Evolutionary conservation across 2,888 invertebrate species (phyloP), one percentile per base, ranked within the genome.

Genomic region (Meganola albula): DNA sequence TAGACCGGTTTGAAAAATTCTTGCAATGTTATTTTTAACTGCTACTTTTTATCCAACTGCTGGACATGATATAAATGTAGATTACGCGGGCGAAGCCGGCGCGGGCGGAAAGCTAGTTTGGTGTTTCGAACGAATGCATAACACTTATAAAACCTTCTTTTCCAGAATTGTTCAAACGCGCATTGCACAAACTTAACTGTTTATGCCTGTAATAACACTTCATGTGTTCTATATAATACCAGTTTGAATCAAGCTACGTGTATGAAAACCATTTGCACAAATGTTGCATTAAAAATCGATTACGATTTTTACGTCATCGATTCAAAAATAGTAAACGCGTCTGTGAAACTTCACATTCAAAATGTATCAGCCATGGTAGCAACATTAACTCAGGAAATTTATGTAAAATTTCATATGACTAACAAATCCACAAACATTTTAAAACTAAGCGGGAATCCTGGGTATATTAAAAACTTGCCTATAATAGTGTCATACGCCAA

Each of bases 391-490:
- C 83, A 84, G 63, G 68, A 72, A 43, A 58, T 83, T 28, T 53
- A 47, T 31, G 71, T 84, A 0, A 56, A 55, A 26, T 84, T 80
- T 54, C 48, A 68, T 30, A 52, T 83, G 34, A 48, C 61, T 4
- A 78, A 79, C 42, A 49, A 56, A 24, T 61, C 75, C 0, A 48
- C 53, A n/a, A 64, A 72, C 1, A 41, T 74, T 20, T 37, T 76
- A 16, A 50, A 58, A 42, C 53, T 86, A 9, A 94, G 94, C 74
- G 95, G 95, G 2, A 92, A 91, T 67, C 93, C 93, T 1, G 95
- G 95, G 2, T 95, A 95, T 57, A 59, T 89, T 4, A 50, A 76
- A 2, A 90, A 91, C 4, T 88, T 89, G 48, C 93, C 93, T 0
- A 73, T 95, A 16, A 68, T 89, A 34, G 63, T 67, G 14, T 88